Evolutionary conservation across 2,797 vertebrate species (phyloP).

Genomic region (Mus minutoides): DNA sequence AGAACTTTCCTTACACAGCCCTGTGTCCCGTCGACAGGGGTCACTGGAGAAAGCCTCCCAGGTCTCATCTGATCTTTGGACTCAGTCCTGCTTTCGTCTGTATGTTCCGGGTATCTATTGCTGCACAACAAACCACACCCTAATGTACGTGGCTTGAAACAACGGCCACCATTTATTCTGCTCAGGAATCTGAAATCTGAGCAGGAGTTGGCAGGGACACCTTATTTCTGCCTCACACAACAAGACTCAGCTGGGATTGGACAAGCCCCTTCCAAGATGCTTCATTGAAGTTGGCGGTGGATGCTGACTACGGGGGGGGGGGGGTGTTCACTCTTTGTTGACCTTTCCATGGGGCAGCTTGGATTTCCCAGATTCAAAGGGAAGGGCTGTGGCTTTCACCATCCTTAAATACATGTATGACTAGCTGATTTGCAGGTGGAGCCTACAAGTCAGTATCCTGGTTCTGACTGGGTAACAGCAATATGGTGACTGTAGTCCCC

Average conservation of each 20-base stretch:
- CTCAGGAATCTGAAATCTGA: constrained; percentile 11
- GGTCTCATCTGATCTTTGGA: background rate
- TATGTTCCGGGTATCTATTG: background rate
- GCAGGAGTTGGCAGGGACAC: background rate
- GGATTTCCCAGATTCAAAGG: background rate
- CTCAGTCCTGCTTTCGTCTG: background rate
- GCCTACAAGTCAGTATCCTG: background rate
- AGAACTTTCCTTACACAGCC: background rate
- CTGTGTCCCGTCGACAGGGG: background rate
- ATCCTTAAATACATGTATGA: background rate
- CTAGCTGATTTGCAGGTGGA: background rate
- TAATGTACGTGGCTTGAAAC: background rate
- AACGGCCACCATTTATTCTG: background rate
- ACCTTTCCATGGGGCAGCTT: background rate
- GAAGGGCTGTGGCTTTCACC: background rate
- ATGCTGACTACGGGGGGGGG: background rate
- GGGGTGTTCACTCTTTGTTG: background rate
- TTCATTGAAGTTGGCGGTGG: background rate
- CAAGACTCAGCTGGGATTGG: background rate
- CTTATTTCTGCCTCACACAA: background rate
- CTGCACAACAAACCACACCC: constrained; percentile 9
- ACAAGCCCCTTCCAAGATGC: background rate
- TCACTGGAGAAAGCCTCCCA: background rate
- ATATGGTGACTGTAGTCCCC: background rate
- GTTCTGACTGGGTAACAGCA: background rate